Evolutionary conservation across 2,888 invertebrate genomes (phyloP).

Genomic region (Pedicia rivosa): DNA sequence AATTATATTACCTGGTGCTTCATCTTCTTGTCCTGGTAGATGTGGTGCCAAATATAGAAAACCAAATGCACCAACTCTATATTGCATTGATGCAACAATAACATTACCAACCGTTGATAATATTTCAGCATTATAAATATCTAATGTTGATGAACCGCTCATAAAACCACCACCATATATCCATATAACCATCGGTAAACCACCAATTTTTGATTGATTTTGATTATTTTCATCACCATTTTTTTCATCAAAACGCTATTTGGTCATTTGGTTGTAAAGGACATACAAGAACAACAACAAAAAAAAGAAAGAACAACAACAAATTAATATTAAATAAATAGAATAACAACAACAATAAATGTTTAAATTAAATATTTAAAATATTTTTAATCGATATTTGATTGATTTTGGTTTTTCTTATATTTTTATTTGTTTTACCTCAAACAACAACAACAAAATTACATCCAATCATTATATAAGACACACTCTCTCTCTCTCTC

Average conservation of each 20-base stretch:
- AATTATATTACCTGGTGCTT: slow-evolving; percentile 23
- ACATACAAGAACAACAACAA: no score
- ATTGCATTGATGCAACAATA: slow-evolving; percentile 90
- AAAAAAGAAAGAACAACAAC: no score
- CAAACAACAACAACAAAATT: no score
- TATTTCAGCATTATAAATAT: slow-evolving; percentile 87
- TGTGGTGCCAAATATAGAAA: slow-evolving; percentile 61
- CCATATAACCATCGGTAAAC: slow-evolving; percentile 72
- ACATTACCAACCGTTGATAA: slow-evolving; percentile 81
- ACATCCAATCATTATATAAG: no score
- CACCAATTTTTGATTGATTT: slow-evolving; percentile 12
- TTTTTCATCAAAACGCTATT: slow-evolving; percentile 3
- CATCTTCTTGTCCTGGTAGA: slow-evolving; percentile 28
- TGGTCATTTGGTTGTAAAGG: no score
- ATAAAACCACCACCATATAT: slow-evolving; percentile 90
- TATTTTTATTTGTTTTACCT: no score
- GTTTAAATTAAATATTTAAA: no score
- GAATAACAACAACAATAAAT: no score
- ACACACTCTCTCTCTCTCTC: no score
- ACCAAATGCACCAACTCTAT: slow-evolving; percentile 85
- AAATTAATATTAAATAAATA: no score
- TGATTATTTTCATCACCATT: slow-evolving; percentile 5
- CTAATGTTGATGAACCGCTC: slow-evolving; percentile 82
- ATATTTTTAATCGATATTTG: no score
- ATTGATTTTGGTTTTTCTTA: no score